Evolutionary conservation across 2,113 vertebrate species (phyloP), one percentile per base, ranked within the genome.

Genomic region (Hypocryptadius cinnamomeus): DNA sequence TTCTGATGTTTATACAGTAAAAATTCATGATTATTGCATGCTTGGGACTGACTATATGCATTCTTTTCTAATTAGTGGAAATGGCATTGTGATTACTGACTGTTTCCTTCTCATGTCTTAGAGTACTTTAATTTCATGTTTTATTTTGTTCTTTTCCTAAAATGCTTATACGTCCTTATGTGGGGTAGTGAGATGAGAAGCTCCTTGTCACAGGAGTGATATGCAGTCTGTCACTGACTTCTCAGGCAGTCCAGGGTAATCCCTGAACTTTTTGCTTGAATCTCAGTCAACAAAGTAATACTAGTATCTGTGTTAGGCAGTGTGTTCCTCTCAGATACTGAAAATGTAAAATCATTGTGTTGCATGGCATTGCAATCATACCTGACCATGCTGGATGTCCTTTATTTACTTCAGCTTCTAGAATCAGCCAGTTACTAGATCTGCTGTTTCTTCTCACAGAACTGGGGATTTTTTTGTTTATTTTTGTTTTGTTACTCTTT

Each of bases 41-140:
- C 60, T 88, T 94, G 89, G 51, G 71, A 90, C 39, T 88, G 82
- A 63, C 76, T 92, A 4, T 83, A 74, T 78, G 47, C 72, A 79
- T 86, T 96, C 54, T 93, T 95, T 95, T 83, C 88, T 86, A 78
- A 93, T 94, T 93, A 92, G 82, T 80, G 53, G 31, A 88, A 87
- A 63, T 70, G 64, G 37, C 15, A 5, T 44, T 88, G 60, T 84
- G 39, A 83, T 91, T 85, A 15, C 31, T 69, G n/a, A 35, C 51
- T 88, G 16, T 79, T 93, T 92, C 40, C 44, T 77, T 89, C 37
- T 90, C 61, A 48, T 93, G 61, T 50, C 35, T 83, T 47, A 51
- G 47, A 76, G 30, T 70, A 39, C 45, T 74, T 79, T 47, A 79
- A 65, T 87, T 72, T 76, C 10, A 15, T 70, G 40, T 40, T 30